Percentiles rank a stretch among this genome's conserved stretches.
These are phyloP conservation scores for Temnothorax ravouxi DNA, from an alignment of 2,888 invertebrate species.

Conservation along the genomic window DNA sequence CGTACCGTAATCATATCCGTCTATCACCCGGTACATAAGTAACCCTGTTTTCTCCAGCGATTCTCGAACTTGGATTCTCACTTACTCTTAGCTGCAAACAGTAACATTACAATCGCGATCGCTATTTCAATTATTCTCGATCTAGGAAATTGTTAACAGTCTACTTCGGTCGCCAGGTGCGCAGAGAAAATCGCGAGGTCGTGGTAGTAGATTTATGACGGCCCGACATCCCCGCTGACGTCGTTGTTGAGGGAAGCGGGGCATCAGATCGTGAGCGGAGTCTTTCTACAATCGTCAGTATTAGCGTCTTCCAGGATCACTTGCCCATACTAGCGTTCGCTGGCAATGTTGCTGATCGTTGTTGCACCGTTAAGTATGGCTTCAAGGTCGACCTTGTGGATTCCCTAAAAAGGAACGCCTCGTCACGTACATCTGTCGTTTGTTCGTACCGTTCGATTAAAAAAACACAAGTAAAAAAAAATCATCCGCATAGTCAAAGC, in stretches of 20 bases:
- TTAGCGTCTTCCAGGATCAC: conserved; percentile 78
- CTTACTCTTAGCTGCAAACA: conserved; percentile 40
- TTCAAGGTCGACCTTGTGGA: conserved; percentile 93
- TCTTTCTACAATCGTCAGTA: conserved; percentile 24
- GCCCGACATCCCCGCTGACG: conserved; percentile 39
- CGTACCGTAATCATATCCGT: background rate
- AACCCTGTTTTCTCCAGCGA: conserved; percentile 58
- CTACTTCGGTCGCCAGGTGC: conserved; percentile 26
- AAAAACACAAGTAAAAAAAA: background rate
- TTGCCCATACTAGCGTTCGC: conserved; percentile 92
- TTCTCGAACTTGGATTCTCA: conserved; percentile 39
- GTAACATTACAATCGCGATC: conserved; percentile 24
- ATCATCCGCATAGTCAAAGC: conserved; percentile 11
- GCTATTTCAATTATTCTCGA: conserved; percentile 21
- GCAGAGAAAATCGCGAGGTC: conserved; percentile 29
- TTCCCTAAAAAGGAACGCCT: conserved; percentile 88
- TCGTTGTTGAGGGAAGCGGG: conserved; percentile 56
- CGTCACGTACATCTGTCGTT: background rate
- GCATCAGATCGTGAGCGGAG: conserved; percentile 59
- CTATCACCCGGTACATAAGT: conserved; percentile 20
- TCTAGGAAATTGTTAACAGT: conserved; percentile 48
- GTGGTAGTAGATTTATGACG: background rate
- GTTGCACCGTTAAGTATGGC: conserved; percentile 91
- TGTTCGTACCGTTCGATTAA: background rate
- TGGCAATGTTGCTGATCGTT: conserved; percentile 95